Evolutionary conservation across 2,888 invertebrate species (phyloP), one percentile per base, ranked within the genome.

Genomic region (Clusia tigrina): DNA sequence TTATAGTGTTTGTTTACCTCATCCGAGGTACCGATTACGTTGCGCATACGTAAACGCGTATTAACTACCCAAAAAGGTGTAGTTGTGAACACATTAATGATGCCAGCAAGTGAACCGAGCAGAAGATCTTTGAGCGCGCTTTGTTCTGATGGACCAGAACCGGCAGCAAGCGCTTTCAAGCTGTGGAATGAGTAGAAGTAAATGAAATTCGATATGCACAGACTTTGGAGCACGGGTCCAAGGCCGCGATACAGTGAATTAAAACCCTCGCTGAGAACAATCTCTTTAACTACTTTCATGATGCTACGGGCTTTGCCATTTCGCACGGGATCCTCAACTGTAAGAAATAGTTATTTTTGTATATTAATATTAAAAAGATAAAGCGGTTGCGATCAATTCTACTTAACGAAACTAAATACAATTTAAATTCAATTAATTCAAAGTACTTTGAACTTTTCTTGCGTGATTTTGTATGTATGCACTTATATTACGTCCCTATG

Each of bases 41-140:
- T 91, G 69, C 90, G 89, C 85, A 95, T 88, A 85, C 95, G 95
- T 78, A 96, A 86, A 67, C 95, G 86, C 5, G 94, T 94, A 76
- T 95, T 95, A 1, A 94, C 95, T 53, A 96, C 95, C 96, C 96
- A 96, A 26, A 96, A 85, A 0, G 96, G 96, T 20, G 93, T 94
- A 24, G 96, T 96, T 12, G 89, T 80, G 23, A 96, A 81, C 2
- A 96, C 96, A 85, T 95, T 95, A 17, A 93, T 86, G 58, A 90
- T 87, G 52, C 95, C 96, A 71, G 94, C 93, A 60, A 92, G 81
- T 69, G 91, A 88, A 20, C 93, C 95, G 68, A 93, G 85, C 62
- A 90, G 77, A 38, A 95, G 85, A 83, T 96, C 95, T 72, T 88
- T 89, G 12, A 89, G 70, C 1, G 93, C 90, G 51, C 88, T 87